These are phyloP conservation scores for Glaucopsyche alexis DNA, from an alignment of 2,888 invertebrate species.

Conservation along the genomic window DNA sequence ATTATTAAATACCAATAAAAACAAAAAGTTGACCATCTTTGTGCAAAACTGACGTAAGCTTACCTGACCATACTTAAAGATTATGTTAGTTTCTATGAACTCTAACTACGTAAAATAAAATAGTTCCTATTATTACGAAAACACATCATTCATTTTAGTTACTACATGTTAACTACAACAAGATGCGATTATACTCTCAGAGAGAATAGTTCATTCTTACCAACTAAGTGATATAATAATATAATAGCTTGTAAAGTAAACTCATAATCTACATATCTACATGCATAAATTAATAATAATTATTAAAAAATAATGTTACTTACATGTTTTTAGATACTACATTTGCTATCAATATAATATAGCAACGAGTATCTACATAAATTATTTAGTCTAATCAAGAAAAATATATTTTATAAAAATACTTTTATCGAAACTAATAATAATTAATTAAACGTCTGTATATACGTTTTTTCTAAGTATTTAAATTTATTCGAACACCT, in stretches of 20 bases:
- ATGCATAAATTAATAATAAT: no score
- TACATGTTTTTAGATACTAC: constrained; percentile 46
- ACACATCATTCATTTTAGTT: constrained; percentile 54
- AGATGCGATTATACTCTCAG: constrained; percentile 47
- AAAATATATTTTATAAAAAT: background rate
- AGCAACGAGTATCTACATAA: constrained; percentile 49
- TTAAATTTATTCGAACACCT: constrained; percentile 29
- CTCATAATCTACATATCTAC: background rate
- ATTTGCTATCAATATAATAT: constrained; percentile 51
- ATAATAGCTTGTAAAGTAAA: background rate
- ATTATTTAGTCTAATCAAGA: background rate
- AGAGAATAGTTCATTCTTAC: constrained; percentile 16
- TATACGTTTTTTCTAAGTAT: background rate
- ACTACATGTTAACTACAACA: constrained; percentile 51
- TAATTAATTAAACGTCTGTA: background rate
- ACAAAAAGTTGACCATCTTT: constrained; percentile 45
- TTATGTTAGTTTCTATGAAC: constrained; percentile 1
- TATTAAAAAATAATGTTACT: background rate
- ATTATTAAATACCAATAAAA: background rate
- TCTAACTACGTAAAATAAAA: background rate
- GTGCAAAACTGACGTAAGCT: constrained; percentile 55
- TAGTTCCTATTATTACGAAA: constrained; percentile 3
- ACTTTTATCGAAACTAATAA: background rate
- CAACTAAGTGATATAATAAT: background rate
- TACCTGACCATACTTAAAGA: constrained; percentile 22